Conservation (phyloP, 2,888 invertebrate genomes). For the Oxyteleia sp. region DNA sequence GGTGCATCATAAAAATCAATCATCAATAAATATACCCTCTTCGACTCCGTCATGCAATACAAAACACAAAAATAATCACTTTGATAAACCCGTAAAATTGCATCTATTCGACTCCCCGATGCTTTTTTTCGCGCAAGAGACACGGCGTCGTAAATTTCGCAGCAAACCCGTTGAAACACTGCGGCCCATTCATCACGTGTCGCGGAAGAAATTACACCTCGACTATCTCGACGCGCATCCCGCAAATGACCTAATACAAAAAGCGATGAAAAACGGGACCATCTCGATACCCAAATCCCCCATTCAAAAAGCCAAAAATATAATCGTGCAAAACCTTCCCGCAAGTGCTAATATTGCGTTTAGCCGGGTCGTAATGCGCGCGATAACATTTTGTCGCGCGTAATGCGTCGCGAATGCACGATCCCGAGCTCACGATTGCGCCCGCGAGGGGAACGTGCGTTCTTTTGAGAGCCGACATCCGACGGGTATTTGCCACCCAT, state of each 20-base stretch:
- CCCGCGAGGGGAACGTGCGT: background rate
- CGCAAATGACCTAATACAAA: slow-evolving; percentile 7
- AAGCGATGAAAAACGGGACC: background rate
- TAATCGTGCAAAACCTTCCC: slow-evolving; percentile 16
- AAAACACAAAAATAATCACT: too few relatives aligned
- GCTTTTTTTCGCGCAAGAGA: too few relatives aligned
- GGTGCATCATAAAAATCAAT: too few relatives aligned
- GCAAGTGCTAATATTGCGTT: slow-evolving; percentile 14
- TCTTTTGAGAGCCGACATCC: too few relatives aligned
- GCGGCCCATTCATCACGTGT: slow-evolving; percentile 22
- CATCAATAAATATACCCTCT: too few relatives aligned
- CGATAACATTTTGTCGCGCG: slow-evolving; percentile 30
- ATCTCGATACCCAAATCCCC: slow-evolving; percentile 17
- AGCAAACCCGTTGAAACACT: background rate
- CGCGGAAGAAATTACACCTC: slow-evolving; percentile 25
- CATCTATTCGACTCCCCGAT: too few relatives aligned
- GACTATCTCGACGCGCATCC: slow-evolving; percentile 4
- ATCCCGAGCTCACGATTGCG: slow-evolving; percentile 77
- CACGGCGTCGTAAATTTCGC: background rate
- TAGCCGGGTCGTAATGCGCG: slow-evolving; percentile 22
- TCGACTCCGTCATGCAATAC: too few relatives aligned
- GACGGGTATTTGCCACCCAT: too few relatives aligned
- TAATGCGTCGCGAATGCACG: slow-evolving; percentile 72
- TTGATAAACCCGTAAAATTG: too few relatives aligned
- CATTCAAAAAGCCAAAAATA: slow-evolving; percentile 12